phyloP scores from a whole-genome alignment of 2,797 vertebrate species.

The Amblyopsis hoosieri region DNA sequence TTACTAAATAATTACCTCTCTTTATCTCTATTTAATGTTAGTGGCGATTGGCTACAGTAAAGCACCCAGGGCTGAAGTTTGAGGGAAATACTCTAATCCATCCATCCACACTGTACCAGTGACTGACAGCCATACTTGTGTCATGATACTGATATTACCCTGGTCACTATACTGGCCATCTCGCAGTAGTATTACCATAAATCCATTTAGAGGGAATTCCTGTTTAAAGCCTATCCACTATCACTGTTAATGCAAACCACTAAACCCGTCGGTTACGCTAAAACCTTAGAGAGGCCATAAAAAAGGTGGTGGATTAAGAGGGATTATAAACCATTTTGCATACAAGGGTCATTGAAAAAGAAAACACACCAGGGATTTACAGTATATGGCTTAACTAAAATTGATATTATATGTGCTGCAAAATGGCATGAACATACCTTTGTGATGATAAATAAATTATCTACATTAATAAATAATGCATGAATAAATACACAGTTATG shows the following conservation, averaged over 20 bases:
- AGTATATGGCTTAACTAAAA: neutral
- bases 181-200: constrained; percentile 47
- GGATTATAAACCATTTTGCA: constrained; percentile 47
- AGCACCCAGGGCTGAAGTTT: neutral
- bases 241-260: constrained; percentile 29
- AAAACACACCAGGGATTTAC: neutral
- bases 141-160: constrained; percentile 46
- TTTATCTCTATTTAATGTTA: too few relatives aligned
- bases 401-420: too few relatives aligned
- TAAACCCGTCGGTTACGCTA: constrained; percentile 28
- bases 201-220: constrained; percentile 58
- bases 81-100: constrained; percentile 20
- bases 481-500: too few relatives aligned
- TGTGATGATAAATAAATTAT: too few relatives aligned
- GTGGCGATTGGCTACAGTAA: too few relatives aligned
- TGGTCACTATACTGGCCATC: constrained; percentile 39
- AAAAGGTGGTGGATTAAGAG: constrained; percentile 50
- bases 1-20: too few relatives aligned
- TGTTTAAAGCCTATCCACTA: constrained; percentile 36
- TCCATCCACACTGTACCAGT: constrained; percentile 7
- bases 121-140: constrained; percentile 16
- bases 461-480: too few relatives aligned
- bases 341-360: constrained; percentile 14
- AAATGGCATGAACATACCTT: too few relatives aligned
- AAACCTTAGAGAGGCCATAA: constrained; percentile 25